Percentiles rank a stretch among this genome's conserved stretches.
phyloP scores from a whole-genome alignment of 92 coral and sea anemone species.

The Actinostola sp. region DNA sequence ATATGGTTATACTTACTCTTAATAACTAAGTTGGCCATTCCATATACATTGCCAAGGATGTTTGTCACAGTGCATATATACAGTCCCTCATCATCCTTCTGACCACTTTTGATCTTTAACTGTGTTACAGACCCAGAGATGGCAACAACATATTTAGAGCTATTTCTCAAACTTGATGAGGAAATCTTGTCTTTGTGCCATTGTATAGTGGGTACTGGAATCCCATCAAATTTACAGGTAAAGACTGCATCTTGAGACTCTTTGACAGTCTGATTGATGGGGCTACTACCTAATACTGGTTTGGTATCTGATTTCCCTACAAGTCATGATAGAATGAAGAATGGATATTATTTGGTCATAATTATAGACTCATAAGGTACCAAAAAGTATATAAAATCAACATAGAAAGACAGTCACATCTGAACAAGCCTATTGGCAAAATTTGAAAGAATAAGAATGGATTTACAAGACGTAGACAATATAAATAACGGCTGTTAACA shows the following conservation, averaged over 20 bases:
- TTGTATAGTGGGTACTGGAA: conserved; percentile 68
- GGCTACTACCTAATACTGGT: conserved; percentile 59
- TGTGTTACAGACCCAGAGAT: conserved; percentile 47
- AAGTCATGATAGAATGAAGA: background rate
- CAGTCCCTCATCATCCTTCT: conserved; percentile 56
- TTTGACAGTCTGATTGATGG: conserved; percentile 57
- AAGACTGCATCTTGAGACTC: conserved; percentile 52
- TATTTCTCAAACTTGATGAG: conserved; percentile 41
- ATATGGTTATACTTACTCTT: conserved; percentile 58
- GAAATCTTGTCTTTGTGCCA: conserved; percentile 65
- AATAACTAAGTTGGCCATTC: conserved; percentile 57
- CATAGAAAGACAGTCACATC: too few relatives aligned
- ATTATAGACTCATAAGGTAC: too few relatives aligned
- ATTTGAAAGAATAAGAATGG: too few relatives aligned
- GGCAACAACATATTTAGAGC: conserved; percentile 37
- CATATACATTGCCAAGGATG: conserved; percentile 57
- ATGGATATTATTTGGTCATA: too few relatives aligned
- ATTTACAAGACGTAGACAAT: too few relatives aligned
- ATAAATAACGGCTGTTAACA: too few relatives aligned
- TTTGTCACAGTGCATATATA: conserved; percentile 72
- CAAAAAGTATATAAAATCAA: too few relatives aligned
- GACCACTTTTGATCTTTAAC: conserved; percentile 55
- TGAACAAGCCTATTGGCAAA: too few relatives aligned
- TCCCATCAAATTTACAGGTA: conserved; percentile 73
- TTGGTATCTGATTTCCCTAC: conserved; percentile 69